Evolutionary conservation across 1,140 invertebrate species (phyloP).

Genomic region (Bombus cullumanus): DNA sequence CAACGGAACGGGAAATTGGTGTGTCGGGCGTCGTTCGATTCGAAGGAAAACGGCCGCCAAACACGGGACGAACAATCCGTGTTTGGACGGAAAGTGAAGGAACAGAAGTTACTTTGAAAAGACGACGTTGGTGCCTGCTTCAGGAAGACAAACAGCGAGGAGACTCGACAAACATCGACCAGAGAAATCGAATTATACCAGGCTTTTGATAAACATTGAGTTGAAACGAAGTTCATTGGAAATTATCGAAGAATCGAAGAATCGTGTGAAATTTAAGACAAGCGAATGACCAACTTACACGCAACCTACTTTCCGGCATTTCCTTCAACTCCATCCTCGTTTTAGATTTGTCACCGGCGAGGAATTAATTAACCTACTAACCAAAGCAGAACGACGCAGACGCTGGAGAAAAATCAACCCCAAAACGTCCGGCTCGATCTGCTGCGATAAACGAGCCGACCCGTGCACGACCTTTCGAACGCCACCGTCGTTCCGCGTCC

Average conservation of each 20-base stretch:
- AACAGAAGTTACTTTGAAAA: no score
- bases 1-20: neutral
- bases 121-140: neutral
- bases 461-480: neutral
- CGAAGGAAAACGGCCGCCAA: no score
- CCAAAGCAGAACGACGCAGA: neutral
- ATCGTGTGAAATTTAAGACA: neutral
- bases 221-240: neutral
- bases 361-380: conserved; percentile 21
- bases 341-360: neutral
- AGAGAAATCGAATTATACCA: no score
- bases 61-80: neutral
- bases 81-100: no score
- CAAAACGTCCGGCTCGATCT: neutral
- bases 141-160: neutral
- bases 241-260: neutral
- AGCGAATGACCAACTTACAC: neutral
- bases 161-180: no score
- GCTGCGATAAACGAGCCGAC: neutral
- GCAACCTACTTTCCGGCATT: neutral
- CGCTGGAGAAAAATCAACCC: neutral
- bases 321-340: neutral
- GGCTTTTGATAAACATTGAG: no score
- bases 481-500: neutral
- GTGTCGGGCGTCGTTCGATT: neutral